A percentile compares a stretch with the other conserved stretches of the same genome.
Conservation (phyloP, 2,888 invertebrate genomes). For the Limnephilus lunatus region DNA sequence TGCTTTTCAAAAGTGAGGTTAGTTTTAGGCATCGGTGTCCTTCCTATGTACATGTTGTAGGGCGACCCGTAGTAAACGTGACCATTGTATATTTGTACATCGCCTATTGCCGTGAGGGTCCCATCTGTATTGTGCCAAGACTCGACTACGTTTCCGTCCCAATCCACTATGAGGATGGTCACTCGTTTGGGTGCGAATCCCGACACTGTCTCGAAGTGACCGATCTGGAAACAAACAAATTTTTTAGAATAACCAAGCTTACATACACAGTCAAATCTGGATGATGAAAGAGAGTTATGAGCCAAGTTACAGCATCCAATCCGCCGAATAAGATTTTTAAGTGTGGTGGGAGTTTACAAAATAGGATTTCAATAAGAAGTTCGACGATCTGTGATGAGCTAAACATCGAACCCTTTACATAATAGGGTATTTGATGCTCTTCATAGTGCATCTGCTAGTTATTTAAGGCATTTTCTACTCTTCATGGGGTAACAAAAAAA, state of each 20-base stretch:
- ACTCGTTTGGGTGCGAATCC: constrained; percentile 72
- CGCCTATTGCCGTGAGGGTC: constrained; percentile 78
- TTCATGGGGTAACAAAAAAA: too few relatives aligned
- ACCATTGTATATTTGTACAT: constrained; percentile 82
- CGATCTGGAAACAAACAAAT: constrained; percentile 76
- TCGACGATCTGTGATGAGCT: too few relatives aligned
- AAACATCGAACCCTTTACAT: too few relatives aligned
- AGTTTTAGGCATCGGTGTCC: constrained; percentile 49
- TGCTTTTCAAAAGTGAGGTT: neutral
- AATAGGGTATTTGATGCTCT: too few relatives aligned
- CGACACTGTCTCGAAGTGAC: constrained; percentile 78
- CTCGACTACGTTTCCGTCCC: constrained; percentile 84
- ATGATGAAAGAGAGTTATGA: too few relatives aligned
- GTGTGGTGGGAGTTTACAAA: too few relatives aligned
- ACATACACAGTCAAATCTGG: too few relatives aligned
- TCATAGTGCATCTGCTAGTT: too few relatives aligned
- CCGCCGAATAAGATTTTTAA: too few relatives aligned
- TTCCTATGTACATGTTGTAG: constrained; percentile 80
- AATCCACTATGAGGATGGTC: constrained; percentile 82
- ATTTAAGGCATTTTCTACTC: too few relatives aligned
- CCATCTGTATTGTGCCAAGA: constrained; percentile 81
- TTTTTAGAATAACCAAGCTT: neutral
- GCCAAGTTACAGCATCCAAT: too few relatives aligned
- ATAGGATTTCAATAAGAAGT: too few relatives aligned
- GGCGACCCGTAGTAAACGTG: constrained; percentile 84